A percentile compares a stretch with the other conserved stretches of the same genome.
Evolutionary conservation across 2,797 vertebrate genomes (phyloP).

Genomic region (Astyanax mexicanus): DNA sequence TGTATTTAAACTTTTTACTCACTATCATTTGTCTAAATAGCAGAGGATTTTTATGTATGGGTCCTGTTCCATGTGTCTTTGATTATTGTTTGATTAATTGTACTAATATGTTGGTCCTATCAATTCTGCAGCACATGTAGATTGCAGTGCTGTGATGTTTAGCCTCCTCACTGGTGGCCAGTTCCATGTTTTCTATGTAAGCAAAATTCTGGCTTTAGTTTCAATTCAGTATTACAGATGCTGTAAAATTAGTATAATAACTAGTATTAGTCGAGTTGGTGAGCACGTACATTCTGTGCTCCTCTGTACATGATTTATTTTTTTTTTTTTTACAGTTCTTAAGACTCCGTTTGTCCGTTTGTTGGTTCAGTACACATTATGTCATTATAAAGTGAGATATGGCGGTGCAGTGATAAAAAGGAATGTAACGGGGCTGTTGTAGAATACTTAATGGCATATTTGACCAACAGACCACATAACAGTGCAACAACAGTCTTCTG

Average conservation of each 20-base stretch:
- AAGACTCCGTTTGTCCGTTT: no score
- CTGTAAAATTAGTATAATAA: background rate
- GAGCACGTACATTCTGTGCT: background rate
- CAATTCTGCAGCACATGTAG: no score
- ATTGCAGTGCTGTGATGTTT: no score
- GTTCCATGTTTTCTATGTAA: background rate
- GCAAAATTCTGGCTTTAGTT: background rate
- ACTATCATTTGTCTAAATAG: no score
- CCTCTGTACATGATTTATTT: conserved; percentile 50
- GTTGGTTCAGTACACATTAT: background rate
- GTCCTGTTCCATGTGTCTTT: no score
- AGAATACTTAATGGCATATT: conserved; percentile 56
- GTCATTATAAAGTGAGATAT: background rate
- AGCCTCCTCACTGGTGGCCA: no score
- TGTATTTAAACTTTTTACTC: no score
- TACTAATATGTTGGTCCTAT: no score
- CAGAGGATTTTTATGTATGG: no score
- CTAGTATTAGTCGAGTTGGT: no score
- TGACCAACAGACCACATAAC: conserved; percentile 56
- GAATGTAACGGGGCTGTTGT: conserved; percentile 37
- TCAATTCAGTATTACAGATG: background rate
- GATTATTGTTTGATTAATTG: no score
- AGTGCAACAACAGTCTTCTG: conserved; percentile 55
- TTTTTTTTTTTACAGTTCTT: conserved; percentile 73
- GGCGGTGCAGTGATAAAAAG: background rate